Conservation (phyloP, 2,888 invertebrate species). For the Epinotia ramella region DNA sequence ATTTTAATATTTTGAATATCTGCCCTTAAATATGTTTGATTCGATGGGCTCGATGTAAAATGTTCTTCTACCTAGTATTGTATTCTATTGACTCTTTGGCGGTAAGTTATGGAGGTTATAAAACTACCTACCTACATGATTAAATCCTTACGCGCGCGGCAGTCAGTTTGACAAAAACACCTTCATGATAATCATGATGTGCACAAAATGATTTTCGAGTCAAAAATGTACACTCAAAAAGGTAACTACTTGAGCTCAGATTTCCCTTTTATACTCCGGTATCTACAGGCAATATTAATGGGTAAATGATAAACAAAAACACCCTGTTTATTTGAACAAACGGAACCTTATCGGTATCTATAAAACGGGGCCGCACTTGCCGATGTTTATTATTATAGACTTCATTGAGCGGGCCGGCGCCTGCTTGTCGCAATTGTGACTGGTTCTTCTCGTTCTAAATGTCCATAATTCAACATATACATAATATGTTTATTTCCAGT, state of each 20-base stretch:
- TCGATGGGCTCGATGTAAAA: no score
- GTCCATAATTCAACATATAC: slow-evolving; percentile 71
- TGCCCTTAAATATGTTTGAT: no score
- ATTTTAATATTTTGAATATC: no score
- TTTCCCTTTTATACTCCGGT: not conserved
- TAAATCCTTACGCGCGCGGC: no score
- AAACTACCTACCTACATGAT: no score
- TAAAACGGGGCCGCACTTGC: slow-evolving; percentile 56
- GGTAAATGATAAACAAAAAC: not conserved
- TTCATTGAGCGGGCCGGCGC: slow-evolving; percentile 79
- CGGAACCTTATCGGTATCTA: slow-evolving; percentile 30
- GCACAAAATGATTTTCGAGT: no score
- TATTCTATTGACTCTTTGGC: no score
- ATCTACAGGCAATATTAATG: not conserved
- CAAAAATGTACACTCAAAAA: not conserved
- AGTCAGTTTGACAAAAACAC: no score
- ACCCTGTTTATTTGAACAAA: not conserved
- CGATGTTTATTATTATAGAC: slow-evolving; percentile 78
- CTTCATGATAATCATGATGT: no score
- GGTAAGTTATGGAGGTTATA: no score
- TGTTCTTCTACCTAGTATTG: no score
- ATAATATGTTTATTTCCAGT: slow-evolving; percentile 73
- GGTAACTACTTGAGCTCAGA: not conserved
- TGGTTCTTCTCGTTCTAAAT: slow-evolving; percentile 81
- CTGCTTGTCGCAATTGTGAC: slow-evolving; percentile 80